These are phyloP conservation scores for Papilio aristodemus DNA, from an alignment of 1,140 invertebrate genomes.

Conservation along the genomic window DNA sequence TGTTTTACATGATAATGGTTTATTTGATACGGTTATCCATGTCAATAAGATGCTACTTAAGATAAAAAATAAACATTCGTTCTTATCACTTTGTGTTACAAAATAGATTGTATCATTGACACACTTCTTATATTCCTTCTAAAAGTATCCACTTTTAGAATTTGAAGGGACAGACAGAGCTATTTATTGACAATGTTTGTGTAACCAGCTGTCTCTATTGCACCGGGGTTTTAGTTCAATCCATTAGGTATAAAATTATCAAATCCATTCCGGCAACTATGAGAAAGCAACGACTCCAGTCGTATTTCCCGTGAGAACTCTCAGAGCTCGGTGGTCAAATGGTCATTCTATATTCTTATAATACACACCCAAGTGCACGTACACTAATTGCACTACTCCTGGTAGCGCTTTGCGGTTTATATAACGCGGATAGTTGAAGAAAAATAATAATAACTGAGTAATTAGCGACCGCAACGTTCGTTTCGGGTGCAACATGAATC, in stretches of 20 bases:
- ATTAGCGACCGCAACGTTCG: conserved; percentile 47
- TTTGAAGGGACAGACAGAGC: too few relatives aligned
- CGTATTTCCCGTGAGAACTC: too few relatives aligned
- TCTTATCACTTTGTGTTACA: too few relatives aligned
- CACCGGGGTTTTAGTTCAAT: too few relatives aligned
- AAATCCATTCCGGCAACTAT: too few relatives aligned
- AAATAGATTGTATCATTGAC: not conserved
- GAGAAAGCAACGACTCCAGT: too few relatives aligned
- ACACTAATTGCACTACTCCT: not conserved
- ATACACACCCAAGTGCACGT: not conserved
- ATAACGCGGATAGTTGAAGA: not conserved
- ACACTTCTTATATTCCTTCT: not conserved
- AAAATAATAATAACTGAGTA: conserved; percentile 35
- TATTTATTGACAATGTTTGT: too few relatives aligned
- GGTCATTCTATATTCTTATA: not conserved
- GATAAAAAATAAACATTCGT: too few relatives aligned
- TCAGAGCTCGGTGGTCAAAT: too few relatives aligned
- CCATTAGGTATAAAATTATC: too few relatives aligned
- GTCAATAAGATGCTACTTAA: too few relatives aligned
- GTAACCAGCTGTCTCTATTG: too few relatives aligned
- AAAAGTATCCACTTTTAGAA: not conserved
- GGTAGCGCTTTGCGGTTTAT: conserved; percentile 14
- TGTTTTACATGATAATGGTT: not conserved
- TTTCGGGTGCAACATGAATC: conserved; percentile 50
- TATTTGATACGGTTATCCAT: not conserved